Evolutionary conservation across 2,797 vertebrate species (phyloP), one percentile per base, ranked within the genome.

Genomic region (Astyanax mexicanus): DNA sequence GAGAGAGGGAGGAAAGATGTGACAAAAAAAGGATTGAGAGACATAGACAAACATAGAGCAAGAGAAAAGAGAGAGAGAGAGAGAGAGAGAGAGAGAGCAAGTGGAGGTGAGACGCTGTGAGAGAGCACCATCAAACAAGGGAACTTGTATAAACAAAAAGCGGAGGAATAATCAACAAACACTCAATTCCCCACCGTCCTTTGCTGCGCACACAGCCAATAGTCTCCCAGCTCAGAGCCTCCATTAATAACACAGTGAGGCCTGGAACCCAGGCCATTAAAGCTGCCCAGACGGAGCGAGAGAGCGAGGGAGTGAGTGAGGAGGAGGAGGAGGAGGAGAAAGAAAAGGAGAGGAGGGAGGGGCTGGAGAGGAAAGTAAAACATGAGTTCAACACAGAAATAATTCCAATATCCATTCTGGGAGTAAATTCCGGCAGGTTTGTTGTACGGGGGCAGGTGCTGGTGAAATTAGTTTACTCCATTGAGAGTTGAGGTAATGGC

Each of bases 91-190:
- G 90, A 74, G 21, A 55, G 51, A 54, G 55, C 29, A 6, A 44
- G 47, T 32, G 12, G n/a, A 12, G 54, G 60, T 23, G 58, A 77
- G 58, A 27, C 21, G 23, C 15, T 60, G 52, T 67, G 32, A 88
- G 86, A 92, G 90, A 74, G 25, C 87, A 92, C 91, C 88, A 92
- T 91, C 84, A 83, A 87, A 77, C 80, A 78, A 74, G 87, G 80
- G 89, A 92, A 93, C 85, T 85, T 88, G 88, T 85, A 92, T 83
- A 93, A 95, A 94, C 92, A 93, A 92, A 95, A 88, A 55, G 75
- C 57, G 86, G 86, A 94, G 90, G 92, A 90, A 92, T 89, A 93
- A 95, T 93, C 93, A 94, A 91, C 92, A 89, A 74, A 86, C 65
- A 62, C 72, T 74, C 83, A 88, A 90, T 91, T 94, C 93, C 93